phyloP scores from a whole-genome alignment of 1,140 invertebrate species.

The Samia ricini region DNA sequence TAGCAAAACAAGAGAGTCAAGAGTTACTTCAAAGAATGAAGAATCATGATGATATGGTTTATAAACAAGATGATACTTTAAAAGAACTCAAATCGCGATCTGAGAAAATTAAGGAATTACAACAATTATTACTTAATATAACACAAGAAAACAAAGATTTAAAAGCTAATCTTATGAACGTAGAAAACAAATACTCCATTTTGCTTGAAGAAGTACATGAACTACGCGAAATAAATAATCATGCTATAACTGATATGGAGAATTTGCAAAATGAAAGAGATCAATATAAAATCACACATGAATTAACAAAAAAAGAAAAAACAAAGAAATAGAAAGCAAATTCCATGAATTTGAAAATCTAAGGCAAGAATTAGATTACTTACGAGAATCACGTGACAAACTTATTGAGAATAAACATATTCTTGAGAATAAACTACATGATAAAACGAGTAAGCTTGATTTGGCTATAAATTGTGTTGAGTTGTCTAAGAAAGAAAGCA shows the following conservation, averaged over 20 bases:
- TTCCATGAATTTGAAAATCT: constrained; percentile 37
- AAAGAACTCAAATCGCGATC: constrained; percentile 14
- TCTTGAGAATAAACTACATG: constrained; percentile 39
- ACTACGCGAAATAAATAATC: constrained; percentile 38
- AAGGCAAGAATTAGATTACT: constrained; percentile 31
- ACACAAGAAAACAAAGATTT: constrained; percentile 30
- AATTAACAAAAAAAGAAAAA: constrained; percentile 47
- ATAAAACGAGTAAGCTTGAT: constrained; percentile 40
- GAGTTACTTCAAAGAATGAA: constrained; percentile 44
- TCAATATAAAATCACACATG: constrained; percentile 44
- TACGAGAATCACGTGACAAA: constrained; percentile 39
- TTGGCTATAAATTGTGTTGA: constrained; percentile 34
- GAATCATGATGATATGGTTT: constrained; percentile 28
- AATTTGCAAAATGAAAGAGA: constrained; percentile 45
- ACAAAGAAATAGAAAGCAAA: constrained; percentile 38
- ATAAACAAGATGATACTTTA: constrained; percentile 22
- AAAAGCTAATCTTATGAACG: constrained; percentile 20
- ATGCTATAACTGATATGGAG: constrained; percentile 32
- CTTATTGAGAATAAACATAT: constrained; percentile 42
- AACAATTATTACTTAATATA: constrained; percentile 19
- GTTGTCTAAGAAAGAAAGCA: constrained; percentile 47
- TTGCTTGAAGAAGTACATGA: constrained; percentile 48
- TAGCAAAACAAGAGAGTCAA: constrained; percentile 50
- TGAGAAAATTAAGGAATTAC: constrained; percentile 22
- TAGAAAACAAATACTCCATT: constrained; percentile 32